These are phyloP conservation scores for Camelus dromedarius DNA, from an alignment of 2,113 vertebrate genomes.

Conservation along the genomic window DNA sequence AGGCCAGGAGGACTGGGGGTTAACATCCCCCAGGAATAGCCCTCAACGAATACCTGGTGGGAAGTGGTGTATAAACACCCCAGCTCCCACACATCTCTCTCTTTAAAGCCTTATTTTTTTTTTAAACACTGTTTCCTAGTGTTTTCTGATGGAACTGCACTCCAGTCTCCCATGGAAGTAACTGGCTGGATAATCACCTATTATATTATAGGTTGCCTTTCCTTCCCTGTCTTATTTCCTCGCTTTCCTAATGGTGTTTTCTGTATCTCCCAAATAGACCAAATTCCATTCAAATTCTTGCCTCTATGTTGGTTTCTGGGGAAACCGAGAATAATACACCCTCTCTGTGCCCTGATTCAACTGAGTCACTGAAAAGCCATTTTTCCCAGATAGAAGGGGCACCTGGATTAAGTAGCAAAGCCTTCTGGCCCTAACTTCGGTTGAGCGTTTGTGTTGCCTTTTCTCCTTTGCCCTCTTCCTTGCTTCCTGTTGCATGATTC, in stretches of 20 bases:
- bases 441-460: not conserved
- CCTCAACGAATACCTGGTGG: not conserved
- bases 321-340: not conserved
- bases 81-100: not conserved
- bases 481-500: too few relatives aligned
- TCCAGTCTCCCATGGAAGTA: not conserved
- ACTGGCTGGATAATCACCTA: not conserved
- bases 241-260: not conserved
- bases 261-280: not conserved
- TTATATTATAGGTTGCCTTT: not conserved
- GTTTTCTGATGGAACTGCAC: not conserved
- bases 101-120: not conserved
- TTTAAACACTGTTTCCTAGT: not conserved
- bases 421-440: too few relatives aligned
- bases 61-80: too few relatives aligned
- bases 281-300: not conserved
- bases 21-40: not conserved
- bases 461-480: not conserved
- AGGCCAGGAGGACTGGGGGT: not conserved
- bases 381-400: not conserved
- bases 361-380: not conserved
- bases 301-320: not conserved
- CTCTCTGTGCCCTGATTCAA: not conserved
- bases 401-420: not conserved
- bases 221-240: not conserved